Base-by-base conservation (phyloP, 2,113 vertebrate genomes). In the Apistogramma diplotaenia region DNA sequence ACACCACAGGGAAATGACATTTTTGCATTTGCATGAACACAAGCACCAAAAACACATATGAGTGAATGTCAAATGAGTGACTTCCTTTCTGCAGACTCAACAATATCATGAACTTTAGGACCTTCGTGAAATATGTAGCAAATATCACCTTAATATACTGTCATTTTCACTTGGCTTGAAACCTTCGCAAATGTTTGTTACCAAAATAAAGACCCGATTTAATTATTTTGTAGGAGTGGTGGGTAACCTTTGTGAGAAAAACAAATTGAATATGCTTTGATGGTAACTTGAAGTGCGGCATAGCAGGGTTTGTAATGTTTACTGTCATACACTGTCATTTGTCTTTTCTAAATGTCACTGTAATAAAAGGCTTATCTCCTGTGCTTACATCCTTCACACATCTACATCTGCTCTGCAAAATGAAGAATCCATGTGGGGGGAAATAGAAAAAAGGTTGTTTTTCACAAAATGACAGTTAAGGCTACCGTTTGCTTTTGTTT, bases 321-420 rank as follows among this genome's bases (percentile, higher is more conserved):
- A 79, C 74, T 85, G 79, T 46, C 61, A 78, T 43, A 75, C 61
- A 84, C 54, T 84, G 62, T 78, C 77, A 75, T 88, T 81, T 84
- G 86, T 92, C 77, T 82, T 84, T 73, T 70, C 70, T 81, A 88
- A 88, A 92, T 91, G 83, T 84, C 90, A 90, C n/a, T 12, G 80
- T 78, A 87, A 85, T 87, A 84, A 88, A 85, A 72, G 23, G 46
- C 80, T 84, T 74, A 87, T 87, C 80, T 91, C 79, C 73, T 89
- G 9, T 70, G 43, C 43, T 29, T 70, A 51, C 43, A 51, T 51
- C 43, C 65, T 70, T 70, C 43, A 70, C 65, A 70, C 65, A 70
- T 70, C 43, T 70, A 18, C 65, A 70, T 70, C 65, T 70, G 65
- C 43, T 51, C 65, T 51, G 43, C 13, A 27, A 82, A 35, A 77